Evolutionary conservation across 1,140 invertebrate species (phyloP).

Genomic region (Microplitis mediator): DNA sequence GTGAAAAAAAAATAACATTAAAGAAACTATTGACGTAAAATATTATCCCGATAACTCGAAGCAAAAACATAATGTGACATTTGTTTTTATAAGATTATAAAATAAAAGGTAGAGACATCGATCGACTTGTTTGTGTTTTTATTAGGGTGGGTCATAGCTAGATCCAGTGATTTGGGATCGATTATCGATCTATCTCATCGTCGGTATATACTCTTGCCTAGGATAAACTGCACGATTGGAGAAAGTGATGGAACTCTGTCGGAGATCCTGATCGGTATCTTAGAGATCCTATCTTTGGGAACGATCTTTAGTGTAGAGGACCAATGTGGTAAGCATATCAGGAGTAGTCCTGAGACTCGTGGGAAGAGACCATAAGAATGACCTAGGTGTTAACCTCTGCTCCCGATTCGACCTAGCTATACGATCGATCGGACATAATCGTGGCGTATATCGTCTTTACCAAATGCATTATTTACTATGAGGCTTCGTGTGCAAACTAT

Average conservation of each 20-base stretch:
- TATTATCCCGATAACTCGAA: too few species aligned
- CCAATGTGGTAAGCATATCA: slow-evolving; percentile 37
- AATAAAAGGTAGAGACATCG: background rate
- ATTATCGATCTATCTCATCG: slow-evolving; percentile 24
- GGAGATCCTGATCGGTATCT: slow-evolving; percentile 53
- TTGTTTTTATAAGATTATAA: too few species aligned
- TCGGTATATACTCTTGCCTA: background rate
- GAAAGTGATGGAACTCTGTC: slow-evolving; percentile 56
- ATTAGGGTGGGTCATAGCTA: background rate
- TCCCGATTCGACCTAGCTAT: slow-evolving; percentile 34
- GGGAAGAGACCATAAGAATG: slow-evolving; percentile 42
- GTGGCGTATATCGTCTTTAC: slow-evolving; percentile 19
- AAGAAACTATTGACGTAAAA: too few species aligned
- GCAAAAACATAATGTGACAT: too few species aligned
- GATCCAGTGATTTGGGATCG: slow-evolving; percentile 15
- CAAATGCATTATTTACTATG: slow-evolving; percentile 16
- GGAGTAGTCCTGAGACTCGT: slow-evolving; percentile 37
- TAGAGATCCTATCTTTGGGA: slow-evolving; percentile 44
- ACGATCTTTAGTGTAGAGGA: slow-evolving; percentile 47
- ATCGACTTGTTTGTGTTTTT: background rate
- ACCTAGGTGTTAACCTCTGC: slow-evolving; percentile 38
- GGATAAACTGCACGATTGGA: slow-evolving; percentile 38
- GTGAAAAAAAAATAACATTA: too few species aligned
- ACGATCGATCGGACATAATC: slow-evolving; percentile 28
- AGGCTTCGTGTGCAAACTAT: slow-evolving; percentile 20